Evolutionary conservation across 2,797 vertebrate genomes (phyloP), one percentile per base, ranked within the genome.

Genomic region (Pipistrellus kuhlii): DNA sequence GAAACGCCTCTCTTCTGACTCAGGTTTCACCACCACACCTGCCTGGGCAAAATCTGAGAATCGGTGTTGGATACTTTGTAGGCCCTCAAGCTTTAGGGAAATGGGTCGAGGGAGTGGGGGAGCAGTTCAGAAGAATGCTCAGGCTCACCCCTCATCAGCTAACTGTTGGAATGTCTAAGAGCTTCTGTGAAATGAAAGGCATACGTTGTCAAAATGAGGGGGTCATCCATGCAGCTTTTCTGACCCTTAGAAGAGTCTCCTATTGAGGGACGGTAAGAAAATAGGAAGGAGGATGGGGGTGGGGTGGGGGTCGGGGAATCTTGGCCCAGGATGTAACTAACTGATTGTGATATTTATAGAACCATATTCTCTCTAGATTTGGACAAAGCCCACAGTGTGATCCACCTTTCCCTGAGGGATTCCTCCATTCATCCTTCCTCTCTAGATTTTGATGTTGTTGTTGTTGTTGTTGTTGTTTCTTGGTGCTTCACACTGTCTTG

Each of bases 141-240:
- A 38, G 27, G 55, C 30, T 86, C 64, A 66, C 84, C 32, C 11
- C 38, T 88, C 59, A 30, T 64, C 69, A 85, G 14, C 57, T 59
- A 5, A 57, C 83, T 85, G 27, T 23, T 81, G 23, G 8, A 27
- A 76, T 93, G 93, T 94, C 69, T 92, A 15, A 90, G 25, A 59
- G 8, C 30, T 78, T 75, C 59, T 69, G 11, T 87, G 64, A 90
- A 87, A 73, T 59, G 51, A 84, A 66, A 82, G 20, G 12, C 30
- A 3, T 68, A 35, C 23, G 15, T 72, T 89, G n/a, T 57, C 55
- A 41, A 44, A 64, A 77, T 78, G 14, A 14, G 51, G 13, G 8
- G 8, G 27, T 25, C 14, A 12, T 72, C 48, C 21, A 5, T 59
- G 13, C 44, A 77, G 10, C 48, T 92, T 87, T 90, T 78, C 59